Conservation (phyloP, 2,797 vertebrate species). For the Smutsia temminckii region DNA sequence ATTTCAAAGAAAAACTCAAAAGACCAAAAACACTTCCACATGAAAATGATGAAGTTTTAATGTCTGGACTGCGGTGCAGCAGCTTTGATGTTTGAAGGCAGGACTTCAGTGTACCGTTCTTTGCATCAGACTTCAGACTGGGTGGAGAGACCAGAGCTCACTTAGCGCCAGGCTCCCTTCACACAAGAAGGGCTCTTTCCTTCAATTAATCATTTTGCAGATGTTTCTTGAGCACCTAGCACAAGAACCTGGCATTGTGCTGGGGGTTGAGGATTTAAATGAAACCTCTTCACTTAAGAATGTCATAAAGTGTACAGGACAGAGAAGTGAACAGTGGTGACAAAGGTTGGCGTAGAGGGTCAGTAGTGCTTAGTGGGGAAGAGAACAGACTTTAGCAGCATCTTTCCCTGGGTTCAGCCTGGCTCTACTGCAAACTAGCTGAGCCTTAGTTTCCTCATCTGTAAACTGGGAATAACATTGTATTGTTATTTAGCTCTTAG, state of each 20-base stretch:
- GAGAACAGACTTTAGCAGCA: not conserved
- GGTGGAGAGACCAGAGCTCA: not conserved
- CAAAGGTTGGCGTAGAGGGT: not conserved
- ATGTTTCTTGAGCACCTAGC: not conserved
- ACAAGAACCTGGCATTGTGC: not conserved
- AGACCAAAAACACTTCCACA: not conserved
- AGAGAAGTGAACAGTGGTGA: not conserved
- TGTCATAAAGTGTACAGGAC: not conserved
- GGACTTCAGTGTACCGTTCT: not conserved
- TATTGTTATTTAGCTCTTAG: not conserved
- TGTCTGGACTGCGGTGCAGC: rapidly evolving
- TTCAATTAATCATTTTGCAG: not conserved
- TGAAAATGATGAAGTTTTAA: not conserved
- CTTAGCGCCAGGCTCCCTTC: not conserved
- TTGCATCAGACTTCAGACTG: not conserved
- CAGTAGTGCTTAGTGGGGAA: not conserved
- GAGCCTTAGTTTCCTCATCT: not conserved
- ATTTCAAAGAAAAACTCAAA: not conserved
- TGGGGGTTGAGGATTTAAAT: not conserved
- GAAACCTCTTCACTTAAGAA: not conserved
- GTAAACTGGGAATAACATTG: not conserved
- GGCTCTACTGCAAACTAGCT: not conserved
- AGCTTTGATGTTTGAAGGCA: not conserved
- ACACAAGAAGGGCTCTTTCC: not conserved
- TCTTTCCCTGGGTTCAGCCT: not conserved